Conservation (phyloP, 2,797 vertebrate genomes). For the Mus minutoides region DNA sequence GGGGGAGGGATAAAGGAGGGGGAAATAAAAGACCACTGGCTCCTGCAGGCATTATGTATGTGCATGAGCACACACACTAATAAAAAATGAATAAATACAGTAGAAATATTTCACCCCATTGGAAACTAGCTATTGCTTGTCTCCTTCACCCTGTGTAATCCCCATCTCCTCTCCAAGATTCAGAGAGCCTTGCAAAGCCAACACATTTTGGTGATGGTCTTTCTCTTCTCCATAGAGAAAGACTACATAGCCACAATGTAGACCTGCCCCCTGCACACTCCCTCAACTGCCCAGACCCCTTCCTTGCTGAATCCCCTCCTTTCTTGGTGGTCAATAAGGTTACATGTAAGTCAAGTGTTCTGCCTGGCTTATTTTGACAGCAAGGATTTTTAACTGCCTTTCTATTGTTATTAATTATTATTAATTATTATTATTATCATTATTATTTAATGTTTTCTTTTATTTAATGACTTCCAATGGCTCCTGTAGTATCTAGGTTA, state of each 20-base stretch:
- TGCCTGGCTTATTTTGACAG: conserved; percentile 73
- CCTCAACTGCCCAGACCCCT: not conserved
- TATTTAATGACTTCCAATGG: conserved; percentile 85
- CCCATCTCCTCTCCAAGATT: not conserved
- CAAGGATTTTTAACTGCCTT: conserved; percentile 85
- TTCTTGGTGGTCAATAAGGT: conserved; percentile 41
- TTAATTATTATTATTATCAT: conserved; percentile 63
- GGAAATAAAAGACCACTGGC: not conserved
- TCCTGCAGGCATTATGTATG: not conserved
- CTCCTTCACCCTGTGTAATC: not conserved
- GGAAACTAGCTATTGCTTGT: not conserved
- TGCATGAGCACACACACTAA: not conserved
- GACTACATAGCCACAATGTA: not conserved
- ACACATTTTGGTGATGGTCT: not conserved
- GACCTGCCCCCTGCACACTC: not conserved
- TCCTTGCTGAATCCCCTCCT: not conserved
- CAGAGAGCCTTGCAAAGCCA: not conserved
- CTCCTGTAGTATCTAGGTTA: conserved; percentile 83
- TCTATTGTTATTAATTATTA: not conserved
- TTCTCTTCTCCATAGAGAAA: not conserved
- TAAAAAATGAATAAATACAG: not conserved
- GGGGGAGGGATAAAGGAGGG: no score
- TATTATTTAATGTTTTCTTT: conserved; percentile 85
- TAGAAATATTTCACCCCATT: not conserved
- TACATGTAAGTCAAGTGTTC: conserved; percentile 66